phyloP scores from a whole-genome alignment of 2,797 vertebrate genomes.

The Danio aesculapii region DNA sequence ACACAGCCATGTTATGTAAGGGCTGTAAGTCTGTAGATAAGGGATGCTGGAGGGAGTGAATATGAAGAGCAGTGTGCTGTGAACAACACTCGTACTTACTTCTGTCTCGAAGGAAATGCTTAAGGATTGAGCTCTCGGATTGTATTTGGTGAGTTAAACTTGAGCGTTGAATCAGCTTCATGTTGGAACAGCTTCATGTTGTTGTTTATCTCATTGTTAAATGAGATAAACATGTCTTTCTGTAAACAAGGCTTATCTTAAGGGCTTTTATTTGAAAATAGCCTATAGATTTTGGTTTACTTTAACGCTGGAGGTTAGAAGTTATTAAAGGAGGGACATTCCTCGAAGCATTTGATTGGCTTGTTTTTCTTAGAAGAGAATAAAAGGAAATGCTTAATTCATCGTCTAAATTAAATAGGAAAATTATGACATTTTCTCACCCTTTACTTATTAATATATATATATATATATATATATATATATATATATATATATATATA shows the following conservation, averaged over 20 bases:
- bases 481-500: no score
- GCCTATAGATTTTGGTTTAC: neutral
- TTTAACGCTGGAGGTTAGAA: neutral
- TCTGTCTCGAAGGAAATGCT: conserved; percentile 22
- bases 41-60: conserved; percentile 1
- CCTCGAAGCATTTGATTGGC: neutral
- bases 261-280: neutral
- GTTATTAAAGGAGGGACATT: neutral
- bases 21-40: conserved; percentile 18
- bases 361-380: neutral
- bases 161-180: neutral
- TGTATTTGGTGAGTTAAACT: conserved; percentile 3
- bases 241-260: neutral
- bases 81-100: neutral
- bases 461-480: no score
- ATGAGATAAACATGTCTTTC: neutral
- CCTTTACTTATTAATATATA: no score
- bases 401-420: neutral
- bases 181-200: no score
- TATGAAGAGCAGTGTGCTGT: conserved; percentile 25
- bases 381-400: neutral
- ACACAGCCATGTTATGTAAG: conserved; percentile 17
- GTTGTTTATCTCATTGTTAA: no score
- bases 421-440: no score
- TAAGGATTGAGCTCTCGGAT: neutral